Evolutionary conservation across 2,888 invertebrate genomes (phyloP).

Genomic region (Pecten maximus): DNA sequence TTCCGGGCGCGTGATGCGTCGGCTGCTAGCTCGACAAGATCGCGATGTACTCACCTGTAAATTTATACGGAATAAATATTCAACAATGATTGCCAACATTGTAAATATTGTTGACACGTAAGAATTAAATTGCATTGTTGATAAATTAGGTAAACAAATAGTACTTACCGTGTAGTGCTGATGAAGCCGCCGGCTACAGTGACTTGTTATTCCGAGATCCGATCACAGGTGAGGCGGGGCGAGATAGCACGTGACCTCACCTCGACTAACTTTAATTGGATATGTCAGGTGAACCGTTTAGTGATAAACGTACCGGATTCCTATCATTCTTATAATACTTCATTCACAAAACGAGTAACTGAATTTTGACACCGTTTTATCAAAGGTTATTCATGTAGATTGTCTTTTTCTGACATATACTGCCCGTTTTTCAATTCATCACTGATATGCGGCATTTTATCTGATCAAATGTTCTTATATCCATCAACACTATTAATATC

Average conservation of each 20-base stretch:
- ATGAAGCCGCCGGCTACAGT: conserved; percentile 5
- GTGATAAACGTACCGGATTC: conserved; percentile 18
- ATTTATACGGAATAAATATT: not conserved
- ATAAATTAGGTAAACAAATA: not conserved
- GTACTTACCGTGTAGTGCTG: not conserved
- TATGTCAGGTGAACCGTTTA: conserved; percentile 8
- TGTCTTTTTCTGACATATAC: not conserved
- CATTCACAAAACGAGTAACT: conserved; percentile 13
- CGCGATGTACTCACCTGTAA: not conserved
- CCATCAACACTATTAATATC: too few species aligned
- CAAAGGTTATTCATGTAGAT: not conserved
- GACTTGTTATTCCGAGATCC: not conserved
- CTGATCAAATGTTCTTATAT: not conserved
- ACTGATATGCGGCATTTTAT: not conserved
- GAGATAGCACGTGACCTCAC: not conserved
- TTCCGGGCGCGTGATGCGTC: not conserved
- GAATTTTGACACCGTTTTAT: not conserved
- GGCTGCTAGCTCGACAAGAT: not conserved
- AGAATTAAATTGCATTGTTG: not conserved
- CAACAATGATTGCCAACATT: not conserved
- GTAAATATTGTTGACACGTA: not conserved
- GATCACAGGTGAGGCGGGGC: not conserved
- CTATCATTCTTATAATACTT: not conserved
- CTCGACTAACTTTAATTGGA: conserved; percentile 28
- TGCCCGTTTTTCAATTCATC: not conserved